Evolutionary conservation across 2,797 vertebrate species (phyloP).

Genomic region (Furcifer pardalis): DNA sequence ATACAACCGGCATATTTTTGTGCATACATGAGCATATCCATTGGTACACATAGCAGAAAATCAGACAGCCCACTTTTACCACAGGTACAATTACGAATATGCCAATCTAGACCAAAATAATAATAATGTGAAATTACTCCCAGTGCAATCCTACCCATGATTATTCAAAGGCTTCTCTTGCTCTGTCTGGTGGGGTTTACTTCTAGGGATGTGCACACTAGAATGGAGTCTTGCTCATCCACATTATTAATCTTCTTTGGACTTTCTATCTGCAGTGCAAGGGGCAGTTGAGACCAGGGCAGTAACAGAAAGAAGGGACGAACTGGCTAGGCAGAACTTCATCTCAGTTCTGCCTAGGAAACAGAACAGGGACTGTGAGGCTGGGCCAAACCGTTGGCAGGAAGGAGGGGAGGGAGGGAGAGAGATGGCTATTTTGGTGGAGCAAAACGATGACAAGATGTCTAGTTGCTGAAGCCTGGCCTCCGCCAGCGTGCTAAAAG

Average conservation of each 20-base stretch:
- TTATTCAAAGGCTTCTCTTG: not conserved
- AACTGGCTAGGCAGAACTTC: conserved; percentile 35
- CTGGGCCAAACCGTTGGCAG: conserved; percentile 62
- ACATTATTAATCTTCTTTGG: not conserved
- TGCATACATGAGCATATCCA: not conserved
- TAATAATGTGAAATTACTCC: no score
- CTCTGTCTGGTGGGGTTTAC: not conserved
- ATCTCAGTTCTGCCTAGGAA: conserved; percentile 48
- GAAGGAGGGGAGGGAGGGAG: not conserved
- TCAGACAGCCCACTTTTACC: not conserved
- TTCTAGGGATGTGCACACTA: not conserved
- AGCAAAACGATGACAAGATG: conserved; percentile 64
- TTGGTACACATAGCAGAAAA: no score
- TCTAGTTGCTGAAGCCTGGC: conserved; percentile 57
- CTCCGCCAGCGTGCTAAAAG: conserved; percentile 45
- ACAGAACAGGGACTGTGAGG: conserved; percentile 52
- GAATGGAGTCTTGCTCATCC: not conserved
- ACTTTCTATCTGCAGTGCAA: not conserved
- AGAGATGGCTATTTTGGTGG: conserved; percentile 50
- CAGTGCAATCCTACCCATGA: not conserved
- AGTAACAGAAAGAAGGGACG: not conserved
- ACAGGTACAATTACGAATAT: not conserved
- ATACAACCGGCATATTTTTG: no score
- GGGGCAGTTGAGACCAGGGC: not conserved
- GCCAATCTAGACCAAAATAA: not conserved